Base-by-base conservation (phyloP, 1,140 invertebrate species). In the Aphis gossypii region DNA sequence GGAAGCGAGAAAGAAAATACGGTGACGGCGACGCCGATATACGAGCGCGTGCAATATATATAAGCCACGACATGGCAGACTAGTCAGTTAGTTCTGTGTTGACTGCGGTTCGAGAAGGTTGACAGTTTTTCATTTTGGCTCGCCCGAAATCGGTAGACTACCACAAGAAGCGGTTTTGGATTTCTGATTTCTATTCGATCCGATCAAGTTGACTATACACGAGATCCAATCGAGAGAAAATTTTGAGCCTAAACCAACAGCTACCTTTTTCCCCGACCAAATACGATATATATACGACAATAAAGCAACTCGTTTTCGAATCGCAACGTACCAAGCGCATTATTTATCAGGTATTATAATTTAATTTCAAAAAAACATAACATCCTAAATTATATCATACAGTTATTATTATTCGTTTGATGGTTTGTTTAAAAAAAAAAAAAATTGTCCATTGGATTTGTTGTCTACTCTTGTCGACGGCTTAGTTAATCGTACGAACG, bases 91-190 rank as follows among this genome's bases (percentile, higher is more conserved):
- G 91, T 93, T 93, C 92, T 93, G 92, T 93, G 92, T 93, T 93
- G 92, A 93, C 92, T 93, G 92, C 92, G 92, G 92, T 93, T 54
- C 92, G 92, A 84, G 92, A 93, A 93, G 92, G 92, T 93, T 93
- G 92, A 83, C 92, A 54, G 82, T 92, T 92, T 92, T 51, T 46
- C 68, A 92, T 82, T 92, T 91, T 91, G n/a, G 76, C 68, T 82
- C 68, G 91, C 68, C 44, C 46, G 60, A 92, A 82, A 48, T 48
- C 38, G 91, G 44, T 83, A 92, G 91, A 76, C 56, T 76, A 76
- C 30, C n/a, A 44, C 54, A 46, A n/a, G 18, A 21, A 82, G 21
- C 14, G 91, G 68, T 92, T 92, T 76, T 51, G 91, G 46, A 51
- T 82, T 82, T 89, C n/a, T 38, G 35, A 89, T 51, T 83, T n/a